Percentiles rank a stretch among this genome's conserved stretches.
These are phyloP conservation scores for Xiphias gladius DNA, from an alignment of 2,113 vertebrate genomes.

Conservation along the genomic window DNA sequence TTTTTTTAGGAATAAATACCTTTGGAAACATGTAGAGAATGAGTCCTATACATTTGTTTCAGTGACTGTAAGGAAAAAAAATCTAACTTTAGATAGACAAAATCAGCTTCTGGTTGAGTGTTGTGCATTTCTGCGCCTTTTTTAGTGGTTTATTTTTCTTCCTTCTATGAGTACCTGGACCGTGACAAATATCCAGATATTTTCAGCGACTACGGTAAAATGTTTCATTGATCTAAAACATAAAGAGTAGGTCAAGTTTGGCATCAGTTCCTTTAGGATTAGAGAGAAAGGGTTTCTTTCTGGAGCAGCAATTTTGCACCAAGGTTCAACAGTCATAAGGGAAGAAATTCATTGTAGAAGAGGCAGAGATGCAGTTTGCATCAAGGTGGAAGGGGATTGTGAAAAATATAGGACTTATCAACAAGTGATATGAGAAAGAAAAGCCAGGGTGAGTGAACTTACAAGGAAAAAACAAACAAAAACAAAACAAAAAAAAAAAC, in stretches of 20 bases:
- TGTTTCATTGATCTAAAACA: not conserved
- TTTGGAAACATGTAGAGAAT: slow-evolving; percentile 43
- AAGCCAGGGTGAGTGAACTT: not conserved
- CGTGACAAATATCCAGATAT: not conserved
- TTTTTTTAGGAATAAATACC: slow-evolving; percentile 29
- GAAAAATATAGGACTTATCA: not conserved
- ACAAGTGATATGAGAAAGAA: not conserved
- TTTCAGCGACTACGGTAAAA: not conserved
- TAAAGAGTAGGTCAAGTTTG: not conserved
- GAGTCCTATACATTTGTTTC: slow-evolving; percentile 42
- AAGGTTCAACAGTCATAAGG: slow-evolving; percentile 13
- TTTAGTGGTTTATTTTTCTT: not conserved
- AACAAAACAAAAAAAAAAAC: not conserved
- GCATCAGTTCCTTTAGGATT: not conserved
- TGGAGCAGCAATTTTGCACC: slow-evolving; percentile 10
- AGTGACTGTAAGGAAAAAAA: slow-evolving; percentile 68
- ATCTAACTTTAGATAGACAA: slow-evolving; percentile 23
- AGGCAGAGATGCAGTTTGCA: not conserved
- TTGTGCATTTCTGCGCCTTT: not conserved
- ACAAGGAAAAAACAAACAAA: not conserved
- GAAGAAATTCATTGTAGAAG: not conserved
- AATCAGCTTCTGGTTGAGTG: not conserved
- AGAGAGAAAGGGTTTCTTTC: not conserved
- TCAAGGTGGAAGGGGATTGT: not conserved
- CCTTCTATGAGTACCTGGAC: not conserved